Base-by-base conservation (phyloP, 2,797 vertebrate genomes). In the Naso thynnoides region DNA sequence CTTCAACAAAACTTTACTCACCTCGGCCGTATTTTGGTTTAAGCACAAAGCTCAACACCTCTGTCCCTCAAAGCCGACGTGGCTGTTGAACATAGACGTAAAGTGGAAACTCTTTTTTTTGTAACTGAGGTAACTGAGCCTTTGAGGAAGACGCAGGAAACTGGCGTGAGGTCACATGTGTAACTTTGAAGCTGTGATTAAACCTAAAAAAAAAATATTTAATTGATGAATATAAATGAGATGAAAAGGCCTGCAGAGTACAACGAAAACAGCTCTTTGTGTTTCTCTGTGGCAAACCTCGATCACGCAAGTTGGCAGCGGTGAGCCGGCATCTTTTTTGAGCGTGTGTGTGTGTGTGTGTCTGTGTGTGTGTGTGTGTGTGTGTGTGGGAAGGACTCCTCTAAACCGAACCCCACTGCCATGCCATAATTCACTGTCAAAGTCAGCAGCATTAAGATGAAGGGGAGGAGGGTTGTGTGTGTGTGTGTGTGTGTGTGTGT, bases 381-480 rank as follows among this genome's bases (percentile, higher is more conserved):
- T 47, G 50, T 47, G 57, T 83, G 84, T 86, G 79, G 81, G 88
- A 86, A 86, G 88, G 86, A 86, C 82, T 85, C 77, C 85, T 84
- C 82, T 87, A 84, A 91, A 82, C 89, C 38, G 83, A 89, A 82
- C 68, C 83, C 85, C 81, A 85, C 76, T 77, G 78, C 78, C 76
- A 62, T 63, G 45, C 71, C 83, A 89, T 90, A 92, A 91, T 78
- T 92, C 90, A 90, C 81, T 88, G 89, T 92, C 88, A 91, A 70
- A 88, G 79, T 81, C 62, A 83, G 82, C 78, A 76, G 80, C 11
- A 48, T 70, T 63, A 29, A 63, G 77, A 80, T 61, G 70, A 61
- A 79, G 80, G 49, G 72, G 79, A 64, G 77, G 71, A 54, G 72
- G 64, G 36, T 16, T 74, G 45, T 73, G 48, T 68, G 29, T 54